These are phyloP conservation scores for Ophion costatus DNA, from an alignment of 2,888 invertebrate genomes.

Conservation along the genomic window DNA sequence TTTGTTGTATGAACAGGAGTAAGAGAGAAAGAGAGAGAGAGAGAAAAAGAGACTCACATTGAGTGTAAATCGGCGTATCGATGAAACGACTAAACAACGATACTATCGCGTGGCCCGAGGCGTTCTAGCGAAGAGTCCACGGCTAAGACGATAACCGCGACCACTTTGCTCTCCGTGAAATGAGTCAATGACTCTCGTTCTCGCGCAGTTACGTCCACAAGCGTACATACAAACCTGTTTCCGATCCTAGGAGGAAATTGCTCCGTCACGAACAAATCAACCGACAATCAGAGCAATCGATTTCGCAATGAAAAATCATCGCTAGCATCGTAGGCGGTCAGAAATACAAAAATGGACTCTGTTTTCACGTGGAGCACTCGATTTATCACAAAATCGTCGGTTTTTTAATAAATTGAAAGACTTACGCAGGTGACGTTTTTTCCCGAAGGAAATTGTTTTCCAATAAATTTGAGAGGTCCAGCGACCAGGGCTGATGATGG, in stretches of 20 bases:
- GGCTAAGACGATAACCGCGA: constrained; percentile 39
- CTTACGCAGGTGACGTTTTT: background rate
- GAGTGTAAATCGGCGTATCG: constrained; percentile 63
- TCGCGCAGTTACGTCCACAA: constrained; percentile 56
- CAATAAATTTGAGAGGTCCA: background rate
- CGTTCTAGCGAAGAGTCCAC: constrained; percentile 38
- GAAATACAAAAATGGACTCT: background rate
- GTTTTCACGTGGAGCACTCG: background rate
- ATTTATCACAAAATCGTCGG: background rate
- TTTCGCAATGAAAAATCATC: background rate
- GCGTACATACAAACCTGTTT: constrained; percentile 74
- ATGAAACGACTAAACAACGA: constrained; percentile 73
- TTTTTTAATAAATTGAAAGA: background rate
- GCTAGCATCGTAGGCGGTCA: background rate
- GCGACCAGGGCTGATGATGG: background rate
- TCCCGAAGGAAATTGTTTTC: background rate
- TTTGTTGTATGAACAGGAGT: too few species aligned
- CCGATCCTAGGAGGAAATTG: constrained; percentile 13
- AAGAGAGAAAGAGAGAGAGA: too few species aligned
- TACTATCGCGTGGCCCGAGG: constrained; percentile 68
- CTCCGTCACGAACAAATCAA: background rate
- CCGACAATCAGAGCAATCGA: background rate
- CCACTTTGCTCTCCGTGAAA: constrained; percentile 67
- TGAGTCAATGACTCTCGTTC: constrained; percentile 79
- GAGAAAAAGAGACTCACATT: background rate